Evolutionary conservation across 2,797 vertebrate genomes (phyloP).

Genomic region (Catharus ustulatus): DNA sequence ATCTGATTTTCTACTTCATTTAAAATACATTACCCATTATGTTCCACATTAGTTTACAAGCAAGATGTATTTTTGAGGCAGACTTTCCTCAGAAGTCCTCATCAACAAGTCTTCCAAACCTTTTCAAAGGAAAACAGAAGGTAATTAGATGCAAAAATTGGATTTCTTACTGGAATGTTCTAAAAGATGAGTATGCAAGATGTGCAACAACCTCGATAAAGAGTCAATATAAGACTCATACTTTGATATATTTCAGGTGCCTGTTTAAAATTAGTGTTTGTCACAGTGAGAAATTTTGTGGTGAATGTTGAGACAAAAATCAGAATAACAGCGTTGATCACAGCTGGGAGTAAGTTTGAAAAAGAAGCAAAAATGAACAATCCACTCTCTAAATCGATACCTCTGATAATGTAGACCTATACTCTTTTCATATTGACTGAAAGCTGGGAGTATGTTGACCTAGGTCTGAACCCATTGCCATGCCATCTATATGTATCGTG

Average conservation of each 20-base stretch:
- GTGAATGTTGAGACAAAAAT: conserved; percentile 12
- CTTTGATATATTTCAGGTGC: conserved; percentile 24
- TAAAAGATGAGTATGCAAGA: background rate
- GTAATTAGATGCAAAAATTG: background rate
- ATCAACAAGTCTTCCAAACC: background rate
- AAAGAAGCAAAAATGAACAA: conserved; percentile 52
- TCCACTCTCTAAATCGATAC: conserved; percentile 66
- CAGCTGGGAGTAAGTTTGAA: conserved; percentile 31
- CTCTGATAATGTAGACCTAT: conserved; percentile 63
- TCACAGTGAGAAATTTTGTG: conserved; percentile 13
- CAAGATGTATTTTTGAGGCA: background rate
- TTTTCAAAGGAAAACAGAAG: background rate
- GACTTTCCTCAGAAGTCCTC: background rate
- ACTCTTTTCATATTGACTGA: conserved; percentile 63
- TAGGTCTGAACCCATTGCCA: conserved; percentile 80
- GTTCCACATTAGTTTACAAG: background rate
- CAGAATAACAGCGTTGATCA: background rate
- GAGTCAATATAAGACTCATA: background rate
- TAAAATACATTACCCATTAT: background rate
- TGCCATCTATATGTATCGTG: conserved; percentile 83
- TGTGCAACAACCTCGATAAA: background rate
- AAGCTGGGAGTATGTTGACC: conserved; percentile 79
- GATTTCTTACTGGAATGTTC: background rate
- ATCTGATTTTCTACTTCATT: background rate
- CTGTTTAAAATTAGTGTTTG: conserved; percentile 43